Conservation (phyloP, 2,888 invertebrate genomes). For the Biston stratarius region DNA sequence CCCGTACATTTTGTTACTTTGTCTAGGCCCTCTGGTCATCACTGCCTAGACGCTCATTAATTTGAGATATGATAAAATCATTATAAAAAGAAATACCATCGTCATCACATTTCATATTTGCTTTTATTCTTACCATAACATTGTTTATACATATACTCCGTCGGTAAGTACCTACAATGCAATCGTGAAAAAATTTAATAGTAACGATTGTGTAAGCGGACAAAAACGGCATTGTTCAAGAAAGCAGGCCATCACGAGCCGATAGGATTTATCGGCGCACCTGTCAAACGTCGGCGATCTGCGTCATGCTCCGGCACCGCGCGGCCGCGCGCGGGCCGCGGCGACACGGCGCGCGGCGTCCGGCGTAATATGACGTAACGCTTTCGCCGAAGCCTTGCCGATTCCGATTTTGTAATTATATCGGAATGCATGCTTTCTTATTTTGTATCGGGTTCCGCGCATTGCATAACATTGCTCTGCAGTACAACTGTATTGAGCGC, state of each 20-base stretch:
- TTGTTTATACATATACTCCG: not conserved
- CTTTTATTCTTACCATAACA: not conserved
- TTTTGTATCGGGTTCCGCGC: slow-evolving; percentile 73
- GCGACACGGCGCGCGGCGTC: slow-evolving; percentile 1
- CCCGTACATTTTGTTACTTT: too few species aligned
- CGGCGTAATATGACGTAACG: slow-evolving; percentile 68
- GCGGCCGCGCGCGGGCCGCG: slow-evolving; percentile 14
- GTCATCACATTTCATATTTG: too few species aligned
- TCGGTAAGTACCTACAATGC: not conserved
- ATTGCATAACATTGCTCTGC: slow-evolving; percentile 61
- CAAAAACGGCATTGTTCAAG: slow-evolving; percentile 13
- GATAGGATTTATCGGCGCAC: slow-evolving; percentile 25
- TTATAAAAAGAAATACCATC: too few species aligned
- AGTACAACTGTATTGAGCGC: slow-evolving; percentile 42
- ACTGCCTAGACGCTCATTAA: too few species aligned
- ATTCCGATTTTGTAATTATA: slow-evolving; percentile 75
- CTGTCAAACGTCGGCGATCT: slow-evolving; percentile 37
- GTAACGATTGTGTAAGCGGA: slow-evolving; percentile 9
- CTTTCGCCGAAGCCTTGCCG: slow-evolving; percentile 72
- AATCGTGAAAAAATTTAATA: slow-evolving; percentile 4
- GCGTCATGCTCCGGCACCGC: slow-evolving; percentile 20
- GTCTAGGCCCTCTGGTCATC: too few species aligned
- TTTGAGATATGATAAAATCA: too few species aligned
- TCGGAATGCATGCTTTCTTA: slow-evolving; percentile 81
- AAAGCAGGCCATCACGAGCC: slow-evolving; percentile 23